A percentile compares a stretch with the other conserved stretches of the same genome.
Evolutionary conservation across 2,113 vertebrate species (phyloP).

Genomic region (Microcebus murinus): DNA sequence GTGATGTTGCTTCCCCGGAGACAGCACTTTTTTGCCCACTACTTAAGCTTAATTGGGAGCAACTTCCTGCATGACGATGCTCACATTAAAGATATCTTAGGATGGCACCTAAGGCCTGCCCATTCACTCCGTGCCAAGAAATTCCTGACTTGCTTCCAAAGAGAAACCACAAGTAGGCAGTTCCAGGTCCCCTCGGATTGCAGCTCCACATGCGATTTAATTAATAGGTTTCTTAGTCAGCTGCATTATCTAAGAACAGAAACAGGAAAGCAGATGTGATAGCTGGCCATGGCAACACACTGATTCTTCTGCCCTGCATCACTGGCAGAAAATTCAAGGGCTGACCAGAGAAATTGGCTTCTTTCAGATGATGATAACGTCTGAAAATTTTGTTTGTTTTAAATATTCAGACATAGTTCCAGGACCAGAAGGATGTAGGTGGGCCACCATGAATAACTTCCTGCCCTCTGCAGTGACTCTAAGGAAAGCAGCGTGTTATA

Average conservation of each 20-base stretch:
- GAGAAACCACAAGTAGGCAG: slow-evolving; percentile 56
- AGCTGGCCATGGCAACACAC: background rate
- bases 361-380: background rate
- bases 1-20: slow-evolving; percentile 55
- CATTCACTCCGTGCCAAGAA: slow-evolving; percentile 68
- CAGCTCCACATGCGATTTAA: background rate
- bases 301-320: background rate
- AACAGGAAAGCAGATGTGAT: background rate
- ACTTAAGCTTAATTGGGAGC: slow-evolving; percentile 77
- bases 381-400: slow-evolving; percentile 33
- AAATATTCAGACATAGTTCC: slow-evolving; percentile 19
- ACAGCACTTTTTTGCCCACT: slow-evolving; percentile 64
- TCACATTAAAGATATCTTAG: slow-evolving; percentile 72
- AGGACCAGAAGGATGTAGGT: background rate
- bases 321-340: background rate
- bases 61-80: slow-evolving; percentile 71
- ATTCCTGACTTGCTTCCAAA: slow-evolving; percentile 70
- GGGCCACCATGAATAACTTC: background rate
- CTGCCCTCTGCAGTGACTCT: background rate
- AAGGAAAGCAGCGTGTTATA: background rate
- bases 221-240: slow-evolving; percentile 48
- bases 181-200: background rate
- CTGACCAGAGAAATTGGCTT: background rate
- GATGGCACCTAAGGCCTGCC: slow-evolving; percentile 63
- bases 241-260: slow-evolving; percentile 15